A percentile compares a stretch with the other conserved stretches of the same genome.
Conservation (phyloP, 53 echinoderm and acorn worm genomes). For the Zoroaster sp. region DNA sequence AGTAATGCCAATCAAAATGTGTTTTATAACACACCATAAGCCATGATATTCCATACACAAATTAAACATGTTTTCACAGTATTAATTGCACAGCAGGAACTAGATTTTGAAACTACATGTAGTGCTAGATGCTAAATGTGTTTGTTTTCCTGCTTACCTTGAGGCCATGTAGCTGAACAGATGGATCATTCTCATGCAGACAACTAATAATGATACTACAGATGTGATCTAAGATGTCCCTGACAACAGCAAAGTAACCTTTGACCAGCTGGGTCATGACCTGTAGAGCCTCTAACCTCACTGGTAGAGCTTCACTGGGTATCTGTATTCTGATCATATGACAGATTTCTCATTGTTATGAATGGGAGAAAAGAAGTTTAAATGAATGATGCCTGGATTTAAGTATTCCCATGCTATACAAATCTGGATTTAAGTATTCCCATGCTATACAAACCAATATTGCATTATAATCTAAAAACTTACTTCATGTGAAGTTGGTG, state of each 20-base stretch:
- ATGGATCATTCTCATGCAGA: conserved; percentile 75
- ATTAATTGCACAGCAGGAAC: no score
- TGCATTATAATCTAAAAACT: no score
- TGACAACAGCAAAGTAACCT: conserved; percentile 81
- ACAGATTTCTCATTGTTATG: background rate
- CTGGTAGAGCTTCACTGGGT: conserved; percentile 79
- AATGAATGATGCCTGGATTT: no score
- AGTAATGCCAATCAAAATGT: no score
- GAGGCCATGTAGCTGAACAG: conserved; percentile 83
- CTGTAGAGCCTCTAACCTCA: conserved; percentile 92
- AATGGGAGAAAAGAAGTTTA: no score
- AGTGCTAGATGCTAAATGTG: background rate
- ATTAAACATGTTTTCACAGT: no score
- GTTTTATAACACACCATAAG: no score
- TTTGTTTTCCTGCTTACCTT: conserved; percentile 66
- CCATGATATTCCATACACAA: no score
- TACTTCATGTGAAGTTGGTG: no score
- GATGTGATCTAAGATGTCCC: conserved; percentile 62
- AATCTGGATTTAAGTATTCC: no score
- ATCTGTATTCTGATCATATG: background rate
- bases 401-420: no score
- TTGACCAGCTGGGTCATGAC: conserved; percentile 95
- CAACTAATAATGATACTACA: conserved; percentile 78
- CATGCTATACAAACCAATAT: no score
- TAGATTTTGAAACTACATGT: background rate